Base-by-base conservation (phyloP, 2,797 vertebrate species). In the Pachyuromys duprasi region DNA sequence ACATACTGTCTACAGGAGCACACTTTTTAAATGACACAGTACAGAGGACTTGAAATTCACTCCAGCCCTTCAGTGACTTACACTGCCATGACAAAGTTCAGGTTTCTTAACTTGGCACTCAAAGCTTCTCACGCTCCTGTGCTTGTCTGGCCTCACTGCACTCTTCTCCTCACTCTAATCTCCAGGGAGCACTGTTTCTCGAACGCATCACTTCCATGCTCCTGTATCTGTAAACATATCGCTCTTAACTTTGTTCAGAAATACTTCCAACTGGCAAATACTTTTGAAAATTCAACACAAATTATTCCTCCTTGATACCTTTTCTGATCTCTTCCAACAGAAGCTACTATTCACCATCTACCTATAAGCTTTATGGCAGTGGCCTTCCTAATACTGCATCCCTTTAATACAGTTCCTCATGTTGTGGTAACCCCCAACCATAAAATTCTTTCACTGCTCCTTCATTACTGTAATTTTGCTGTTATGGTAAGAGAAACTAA, bases 281-380 rank as follows among this genome's bases (percentile, higher is more conserved):
- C 17, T 86, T 94, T 94, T 67, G 28, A 87, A 80, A 82, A 96
- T 76, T 95, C 78, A 90, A 33, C 53, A 95, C 20, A 80, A 90
- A 92, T 36, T 82, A 82, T 53, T 84, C 31, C 36, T 96, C 76
- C 65, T 89, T 80, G 42, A 91, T 95, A 53, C 1, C 67, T 91
- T 97, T 95, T 79, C 60, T 90, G 72, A 90, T 31, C 9, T 26
- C 39, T 80, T 90, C 86, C 36, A 94, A n/a, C 15, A 89, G 90
- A 86, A 86, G 28, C n/a, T 82, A 84, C 20, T 39, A 18, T 57
- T 57, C 55, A 57, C 55, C 55, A 57, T 57, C 75, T 72, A 49
- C 22, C 11, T 76, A 55, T 24, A 76, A 79, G 78, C 8, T 6
- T 86, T 9, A 42, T 5, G 17, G 31, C 36, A 83, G 81, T 65